Evolutionary conservation across 2,113 vertebrate genomes (phyloP).

Genomic region (Morone saxatilis): DNA sequence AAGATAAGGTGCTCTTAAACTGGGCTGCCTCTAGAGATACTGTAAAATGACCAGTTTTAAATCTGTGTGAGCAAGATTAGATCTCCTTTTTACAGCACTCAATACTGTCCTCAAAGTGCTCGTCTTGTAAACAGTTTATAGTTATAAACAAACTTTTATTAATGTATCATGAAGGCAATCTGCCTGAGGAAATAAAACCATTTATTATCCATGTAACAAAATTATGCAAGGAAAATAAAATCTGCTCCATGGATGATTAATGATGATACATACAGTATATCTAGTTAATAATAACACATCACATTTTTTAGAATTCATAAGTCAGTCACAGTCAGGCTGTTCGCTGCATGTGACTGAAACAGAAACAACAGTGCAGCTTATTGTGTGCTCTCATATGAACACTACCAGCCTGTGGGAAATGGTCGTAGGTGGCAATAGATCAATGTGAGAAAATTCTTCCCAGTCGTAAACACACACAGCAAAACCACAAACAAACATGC

Average conservation of each 20-base stretch:
- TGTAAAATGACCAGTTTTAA: not conserved
- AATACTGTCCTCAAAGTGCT: not conserved
- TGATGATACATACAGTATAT: not conserved
- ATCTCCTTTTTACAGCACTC: not conserved
- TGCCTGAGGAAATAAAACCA: not conserved
- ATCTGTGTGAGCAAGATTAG: not conserved
- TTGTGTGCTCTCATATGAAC: conserved; percentile 69
- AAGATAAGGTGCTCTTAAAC: conserved; percentile 20
- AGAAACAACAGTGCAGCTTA: conserved; percentile 71
- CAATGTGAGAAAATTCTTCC: conserved; percentile 70
- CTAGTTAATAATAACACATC: not conserved
- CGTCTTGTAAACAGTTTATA: not conserved
- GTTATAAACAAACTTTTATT: not conserved
- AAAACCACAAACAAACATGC: conserved; percentile 48
- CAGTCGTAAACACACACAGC: conserved; percentile 48
- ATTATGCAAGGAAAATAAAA: not conserved
- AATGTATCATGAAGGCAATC: not conserved
- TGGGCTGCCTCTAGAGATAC: not conserved
- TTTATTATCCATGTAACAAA: not conserved
- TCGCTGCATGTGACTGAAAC: conserved; percentile 69
- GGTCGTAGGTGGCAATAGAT: conserved; percentile 71
- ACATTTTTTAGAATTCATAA: conserved; percentile 1
- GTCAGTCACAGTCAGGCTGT: conserved; percentile 39
- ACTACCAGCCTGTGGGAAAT: conserved; percentile 68
- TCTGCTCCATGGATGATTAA: not conserved